A percentile compares a stretch with the other conserved stretches of the same genome.
Evolutionary conservation across 2,888 invertebrate species (phyloP).

Genomic region (Baronia brevicornis): DNA sequence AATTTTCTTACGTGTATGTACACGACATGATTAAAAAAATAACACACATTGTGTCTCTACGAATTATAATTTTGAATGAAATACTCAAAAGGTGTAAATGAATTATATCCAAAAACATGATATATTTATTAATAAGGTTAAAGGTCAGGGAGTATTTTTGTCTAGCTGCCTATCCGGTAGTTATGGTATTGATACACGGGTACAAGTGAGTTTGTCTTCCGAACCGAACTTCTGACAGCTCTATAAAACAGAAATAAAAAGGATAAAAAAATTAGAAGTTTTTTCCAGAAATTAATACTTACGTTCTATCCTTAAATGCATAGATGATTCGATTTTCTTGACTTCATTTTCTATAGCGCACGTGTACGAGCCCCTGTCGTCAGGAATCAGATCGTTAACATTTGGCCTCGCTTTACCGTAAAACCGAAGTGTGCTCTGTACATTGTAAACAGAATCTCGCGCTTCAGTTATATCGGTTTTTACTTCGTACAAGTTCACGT

Average conservation of each 20-base stretch:
- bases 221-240: no score
- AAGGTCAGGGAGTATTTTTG: no score
- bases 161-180: no score
- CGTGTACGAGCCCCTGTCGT: constrained; percentile 90
- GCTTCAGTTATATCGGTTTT: constrained; percentile 85
- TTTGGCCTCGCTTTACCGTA: constrained; percentile 85
- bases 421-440: constrained; percentile 88
- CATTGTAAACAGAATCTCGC: constrained; percentile 86
- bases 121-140: no score
- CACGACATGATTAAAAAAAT: no score
- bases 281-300: constrained; percentile 49
- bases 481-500: constrained; percentile 87
- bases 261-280: constrained; percentile 3
- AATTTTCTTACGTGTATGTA: constrained; percentile 1
- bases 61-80: no score
- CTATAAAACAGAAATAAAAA: no score
- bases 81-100: no score
- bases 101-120: constrained; percentile 6
- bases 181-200: no score
- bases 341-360: constrained; percentile 94
- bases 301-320: constrained; percentile 94
- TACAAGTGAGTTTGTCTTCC: no score
- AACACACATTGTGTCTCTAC: no score
- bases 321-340: constrained; percentile 89
- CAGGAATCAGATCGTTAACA: constrained; percentile 85